Percentiles rank a stretch among this genome's conserved stretches.
phyloP scores from a whole-genome alignment of 2,113 vertebrate genomes.

The Okapia johnstoni region DNA sequence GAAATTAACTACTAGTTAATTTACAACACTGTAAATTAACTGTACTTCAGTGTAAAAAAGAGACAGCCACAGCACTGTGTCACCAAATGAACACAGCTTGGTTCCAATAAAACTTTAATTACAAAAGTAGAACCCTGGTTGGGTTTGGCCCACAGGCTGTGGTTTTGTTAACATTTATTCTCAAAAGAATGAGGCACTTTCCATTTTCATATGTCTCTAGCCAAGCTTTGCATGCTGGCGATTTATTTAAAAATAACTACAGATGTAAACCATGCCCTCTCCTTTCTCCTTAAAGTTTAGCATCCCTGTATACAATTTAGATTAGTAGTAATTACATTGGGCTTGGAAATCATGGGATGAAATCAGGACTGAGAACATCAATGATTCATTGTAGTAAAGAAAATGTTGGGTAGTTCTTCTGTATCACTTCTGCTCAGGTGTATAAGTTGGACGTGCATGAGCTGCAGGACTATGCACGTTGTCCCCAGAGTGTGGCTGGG shows the following conservation, averaged over 20 bases:
- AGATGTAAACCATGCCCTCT: not conserved
- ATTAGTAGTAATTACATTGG: not conserved
- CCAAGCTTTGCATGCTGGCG: not conserved
- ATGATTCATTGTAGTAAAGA: not conserved
- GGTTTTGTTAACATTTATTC: not conserved
- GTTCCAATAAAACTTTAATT: slow-evolving; percentile 16
- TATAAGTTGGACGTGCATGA: not conserved
- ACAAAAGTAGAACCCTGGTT: not conserved
- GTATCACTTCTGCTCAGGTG: not conserved
- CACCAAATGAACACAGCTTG: not conserved
- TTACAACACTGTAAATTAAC: not conserved
- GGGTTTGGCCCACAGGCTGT: not conserved
- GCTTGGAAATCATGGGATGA: not conserved
- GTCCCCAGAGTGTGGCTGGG: accelerated
- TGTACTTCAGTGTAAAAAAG: not conserved
- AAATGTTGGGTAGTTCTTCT: not conserved
- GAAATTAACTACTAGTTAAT: no score
- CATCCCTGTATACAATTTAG: not conserved
- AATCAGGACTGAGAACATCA: not conserved
- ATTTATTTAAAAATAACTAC: not conserved
- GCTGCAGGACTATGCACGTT: accelerated
- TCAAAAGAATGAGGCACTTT: not conserved
- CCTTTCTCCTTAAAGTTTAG: not conserved
- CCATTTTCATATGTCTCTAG: not conserved
- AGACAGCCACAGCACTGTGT: not conserved